These are phyloP conservation scores for Oreochromis mossambicus DNA, from an alignment of 2,797 vertebrate genomes.

Conservation along the genomic window DNA sequence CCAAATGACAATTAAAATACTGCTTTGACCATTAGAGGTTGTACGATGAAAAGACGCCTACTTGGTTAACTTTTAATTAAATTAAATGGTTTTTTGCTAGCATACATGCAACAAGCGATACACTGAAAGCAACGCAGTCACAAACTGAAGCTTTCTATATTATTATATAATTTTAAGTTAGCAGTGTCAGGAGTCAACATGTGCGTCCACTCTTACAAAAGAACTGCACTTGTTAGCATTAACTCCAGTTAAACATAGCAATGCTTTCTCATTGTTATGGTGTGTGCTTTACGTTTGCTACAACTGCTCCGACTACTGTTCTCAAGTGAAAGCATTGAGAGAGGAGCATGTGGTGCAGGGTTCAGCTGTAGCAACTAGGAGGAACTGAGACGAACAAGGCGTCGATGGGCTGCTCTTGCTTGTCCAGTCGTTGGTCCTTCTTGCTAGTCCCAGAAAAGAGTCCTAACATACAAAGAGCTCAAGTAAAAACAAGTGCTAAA, in stretches of 20 bases:
- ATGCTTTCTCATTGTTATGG: background rate
- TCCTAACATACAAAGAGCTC: background rate
- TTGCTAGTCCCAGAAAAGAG: background rate
- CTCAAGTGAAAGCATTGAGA: background rate
- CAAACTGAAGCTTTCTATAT: background rate
- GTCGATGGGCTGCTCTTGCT: background rate
- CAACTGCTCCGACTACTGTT: background rate
- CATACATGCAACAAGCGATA: background rate
- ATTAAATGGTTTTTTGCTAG: background rate
- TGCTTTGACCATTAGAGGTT: background rate
- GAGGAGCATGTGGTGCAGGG: background rate
- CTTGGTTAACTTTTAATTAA: background rate
- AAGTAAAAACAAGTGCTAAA: background rate
- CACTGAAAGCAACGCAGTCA: background rate
- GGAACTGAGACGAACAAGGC: background rate
- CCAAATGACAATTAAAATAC: background rate
- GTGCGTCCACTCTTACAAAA: background rate
- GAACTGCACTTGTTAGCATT: background rate
- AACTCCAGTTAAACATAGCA: background rate
- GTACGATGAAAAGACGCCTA: background rate
- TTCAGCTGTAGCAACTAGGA: background rate
- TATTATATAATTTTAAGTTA: background rate
- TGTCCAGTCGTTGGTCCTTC: background rate
- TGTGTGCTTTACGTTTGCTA: background rate
- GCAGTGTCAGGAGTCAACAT: background rate